Percentiles rank a stretch among this genome's conserved stretches.
phyloP scores from a whole-genome alignment of 2,888 invertebrate species.

The Drosophila kuntzei region DNA sequence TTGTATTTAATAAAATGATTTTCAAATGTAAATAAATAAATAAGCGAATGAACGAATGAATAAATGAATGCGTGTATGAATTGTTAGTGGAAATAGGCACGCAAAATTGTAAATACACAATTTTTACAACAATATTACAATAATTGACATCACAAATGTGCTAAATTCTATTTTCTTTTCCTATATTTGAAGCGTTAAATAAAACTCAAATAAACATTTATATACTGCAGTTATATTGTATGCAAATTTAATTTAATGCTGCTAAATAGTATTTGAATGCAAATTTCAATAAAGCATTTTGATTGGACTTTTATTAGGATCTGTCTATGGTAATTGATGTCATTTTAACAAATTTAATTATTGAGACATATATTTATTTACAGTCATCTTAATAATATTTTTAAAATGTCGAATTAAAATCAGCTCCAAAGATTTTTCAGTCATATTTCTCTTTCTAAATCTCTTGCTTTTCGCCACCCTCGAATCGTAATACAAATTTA shows the following conservation, averaged over 20 bases:
- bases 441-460: too few relatives aligned
- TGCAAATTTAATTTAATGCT: constrained; percentile 51
- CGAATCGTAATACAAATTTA: too few relatives aligned
- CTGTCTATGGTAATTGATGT: constrained; percentile 14
- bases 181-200: constrained; percentile 43
- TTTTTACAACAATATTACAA: constrained; percentile 48
- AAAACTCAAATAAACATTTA: constrained; percentile 27
- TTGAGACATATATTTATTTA: background rate
- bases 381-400: background rate
- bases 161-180: constrained; percentile 17
- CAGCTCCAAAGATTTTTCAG: background rate
- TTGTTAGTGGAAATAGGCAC: constrained; percentile 63
- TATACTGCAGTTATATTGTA: constrained; percentile 7
- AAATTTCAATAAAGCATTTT: constrained; percentile 41
- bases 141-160: constrained; percentile 41
- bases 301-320: constrained; percentile 47
- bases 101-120: constrained; percentile 47
- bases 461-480: too few relatives aligned
- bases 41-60: constrained; percentile 29
- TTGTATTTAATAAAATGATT: constrained; percentile 57
- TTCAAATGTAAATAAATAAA: constrained; percentile 55
- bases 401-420: background rate
- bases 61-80: background rate
- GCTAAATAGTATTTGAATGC: constrained; percentile 16
- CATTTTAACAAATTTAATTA: background rate